Conservation (phyloP, 2,797 vertebrate species). For the Sebastiscus tertius region DNA sequence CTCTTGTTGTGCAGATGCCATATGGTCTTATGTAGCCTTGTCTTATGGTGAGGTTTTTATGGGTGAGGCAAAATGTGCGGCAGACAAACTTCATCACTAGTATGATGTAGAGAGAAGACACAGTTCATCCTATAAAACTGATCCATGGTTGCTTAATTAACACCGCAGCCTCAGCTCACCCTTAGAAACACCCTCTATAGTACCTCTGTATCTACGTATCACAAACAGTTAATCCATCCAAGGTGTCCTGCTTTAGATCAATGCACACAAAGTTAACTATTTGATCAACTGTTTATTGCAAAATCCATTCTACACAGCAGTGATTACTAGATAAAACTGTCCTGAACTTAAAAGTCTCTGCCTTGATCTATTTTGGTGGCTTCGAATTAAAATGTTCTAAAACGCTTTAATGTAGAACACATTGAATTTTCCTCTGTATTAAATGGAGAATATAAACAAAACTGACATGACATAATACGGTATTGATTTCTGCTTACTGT, state of each 20-base stretch:
- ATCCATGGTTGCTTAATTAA: not conserved
- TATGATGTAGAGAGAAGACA: not conserved
- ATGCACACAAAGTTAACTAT: constrained; percentile 3
- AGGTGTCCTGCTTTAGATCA: not conserved
- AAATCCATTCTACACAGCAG: constrained; percentile 10
- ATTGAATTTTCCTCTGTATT: not conserved
- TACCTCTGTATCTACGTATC: not conserved
- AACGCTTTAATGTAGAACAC: not conserved
- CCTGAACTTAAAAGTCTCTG: not conserved
- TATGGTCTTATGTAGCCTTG: not conserved
- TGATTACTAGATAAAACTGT: not conserved
- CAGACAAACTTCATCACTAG: not conserved
- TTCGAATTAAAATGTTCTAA: not conserved
- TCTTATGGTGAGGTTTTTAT: not conserved
- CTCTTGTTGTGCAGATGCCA: not conserved
- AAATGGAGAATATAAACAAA: constrained; percentile 1
- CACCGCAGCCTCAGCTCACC: not conserved
- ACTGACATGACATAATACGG: not conserved
- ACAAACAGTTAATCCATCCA: not conserved
- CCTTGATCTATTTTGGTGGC: not conserved
- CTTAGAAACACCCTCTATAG: not conserved
- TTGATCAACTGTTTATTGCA: constrained; percentile 11
- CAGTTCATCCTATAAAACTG: not conserved
- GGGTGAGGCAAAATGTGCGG: not conserved
- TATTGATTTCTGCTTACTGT: constrained; percentile 8